Conservation (phyloP, 2,888 invertebrate species). For the Sericinus montela region DNA sequence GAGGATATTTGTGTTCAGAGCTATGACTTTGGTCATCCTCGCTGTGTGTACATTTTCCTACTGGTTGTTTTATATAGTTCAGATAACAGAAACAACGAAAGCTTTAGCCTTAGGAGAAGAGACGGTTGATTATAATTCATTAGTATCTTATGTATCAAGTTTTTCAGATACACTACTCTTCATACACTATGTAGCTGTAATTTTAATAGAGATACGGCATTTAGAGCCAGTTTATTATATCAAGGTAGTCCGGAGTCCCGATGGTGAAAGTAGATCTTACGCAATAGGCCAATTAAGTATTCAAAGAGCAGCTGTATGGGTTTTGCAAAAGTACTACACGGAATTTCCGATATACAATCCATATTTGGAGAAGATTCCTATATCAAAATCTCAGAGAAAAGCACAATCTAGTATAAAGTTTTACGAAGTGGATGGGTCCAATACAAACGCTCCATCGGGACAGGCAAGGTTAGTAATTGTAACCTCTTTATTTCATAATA, state of each 20-base stretch:
- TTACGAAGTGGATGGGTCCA: slow-evolving; percentile 96
- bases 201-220: slow-evolving; percentile 95
- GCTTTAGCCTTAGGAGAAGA: slow-evolving; percentile 89
- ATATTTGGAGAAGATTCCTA: slow-evolving; percentile 93
- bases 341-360: slow-evolving; percentile 98
- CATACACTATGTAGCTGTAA: slow-evolving; percentile 95
- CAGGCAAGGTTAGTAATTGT: slow-evolving; percentile 79
- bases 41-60: slow-evolving; percentile 96
- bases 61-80: slow-evolving; percentile 98
- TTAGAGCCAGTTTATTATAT: slow-evolving; percentile 93
- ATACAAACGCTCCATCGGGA: slow-evolving; percentile 82
- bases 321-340: slow-evolving; percentile 96
- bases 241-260: slow-evolving; percentile 96
- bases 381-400: slow-evolving; percentile 89
- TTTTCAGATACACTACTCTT: slow-evolving; percentile 96
- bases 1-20: slow-evolving; percentile 93
- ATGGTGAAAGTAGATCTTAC: slow-evolving; percentile 94
- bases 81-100: slow-evolving; percentile 89
- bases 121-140: slow-evolving; percentile 89
- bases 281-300: slow-evolving; percentile 95
- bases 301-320: slow-evolving; percentile 96
- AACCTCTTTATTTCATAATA: no score
- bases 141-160: slow-evolving; percentile 95
- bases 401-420: slow-evolving; percentile 94
- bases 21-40: slow-evolving; percentile 92